Percentiles rank a stretch among this genome's conserved stretches.
Evolutionary conservation across 2,797 vertebrate species (phyloP).

Genomic region (Acipenser transmontanus): DNA sequence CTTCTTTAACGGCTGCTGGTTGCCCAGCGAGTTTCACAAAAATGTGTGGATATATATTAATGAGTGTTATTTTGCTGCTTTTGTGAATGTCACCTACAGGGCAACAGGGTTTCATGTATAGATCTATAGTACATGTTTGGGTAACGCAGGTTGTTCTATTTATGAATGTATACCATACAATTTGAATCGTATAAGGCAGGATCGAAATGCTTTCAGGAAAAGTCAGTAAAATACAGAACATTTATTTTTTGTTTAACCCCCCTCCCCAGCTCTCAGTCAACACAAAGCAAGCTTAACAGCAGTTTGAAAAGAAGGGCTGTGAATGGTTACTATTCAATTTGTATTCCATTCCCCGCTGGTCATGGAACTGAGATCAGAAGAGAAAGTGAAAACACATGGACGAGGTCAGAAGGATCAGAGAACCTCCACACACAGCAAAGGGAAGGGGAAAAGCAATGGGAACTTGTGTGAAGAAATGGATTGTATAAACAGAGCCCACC

Average conservation of each 20-base stretch:
- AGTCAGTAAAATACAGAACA: slow-evolving; percentile 61
- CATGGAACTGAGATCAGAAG: slow-evolving; percentile 98
- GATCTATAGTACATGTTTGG: background rate
- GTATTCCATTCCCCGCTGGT: slow-evolving; percentile 99
- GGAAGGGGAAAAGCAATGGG: slow-evolving; percentile 78
- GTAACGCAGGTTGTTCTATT: slow-evolving; percentile 18
- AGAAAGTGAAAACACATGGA: slow-evolving; percentile 99
- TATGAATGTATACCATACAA: slow-evolving; percentile 7
- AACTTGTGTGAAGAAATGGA: slow-evolving; percentile 94
- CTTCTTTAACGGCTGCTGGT: slow-evolving; percentile 49
- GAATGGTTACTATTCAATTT: slow-evolving; percentile 99
- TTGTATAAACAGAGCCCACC: slow-evolving; percentile 94
- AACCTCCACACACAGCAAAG: slow-evolving; percentile 93
- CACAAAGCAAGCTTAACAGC: slow-evolving; percentile 85
- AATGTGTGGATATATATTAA: slow-evolving; percentile 27
- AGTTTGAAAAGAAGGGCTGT: slow-evolving; percentile 86
- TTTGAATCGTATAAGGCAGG: slow-evolving; percentile 15
- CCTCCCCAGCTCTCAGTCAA: slow-evolving; percentile 61
- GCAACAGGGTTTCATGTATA: background rate
- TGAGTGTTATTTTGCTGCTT: slow-evolving; percentile 26
- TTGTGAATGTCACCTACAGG: background rate
- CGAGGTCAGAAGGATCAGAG: slow-evolving; percentile 95
- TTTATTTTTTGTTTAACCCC: slow-evolving; percentile 68
- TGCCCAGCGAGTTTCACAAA: slow-evolving; percentile 51
- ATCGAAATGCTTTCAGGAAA: slow-evolving; percentile 21